Evolutionary conservation across 23 tunicate species (phyloP).

Genomic region (Oikopleura dioica): DNA sequence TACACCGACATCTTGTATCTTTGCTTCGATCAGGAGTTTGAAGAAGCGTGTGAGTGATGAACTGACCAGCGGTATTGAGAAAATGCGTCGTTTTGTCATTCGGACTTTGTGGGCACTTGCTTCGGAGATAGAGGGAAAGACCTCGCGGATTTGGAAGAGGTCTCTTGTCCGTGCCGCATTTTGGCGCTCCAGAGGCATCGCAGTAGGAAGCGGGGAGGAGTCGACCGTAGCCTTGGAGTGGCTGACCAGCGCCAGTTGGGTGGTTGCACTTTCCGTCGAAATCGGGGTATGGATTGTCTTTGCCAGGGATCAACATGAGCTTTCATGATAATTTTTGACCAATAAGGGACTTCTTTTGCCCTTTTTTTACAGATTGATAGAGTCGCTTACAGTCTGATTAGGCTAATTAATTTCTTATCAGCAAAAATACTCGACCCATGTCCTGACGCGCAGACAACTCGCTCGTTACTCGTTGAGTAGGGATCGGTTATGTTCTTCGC

Average conservation of each 20-base stretch:
- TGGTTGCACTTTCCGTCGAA: conserved; percentile 1
- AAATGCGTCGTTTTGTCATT: not conserved
- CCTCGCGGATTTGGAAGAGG: not conserved
- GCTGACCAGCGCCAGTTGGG: not conserved
- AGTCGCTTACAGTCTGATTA: too few relatives aligned
- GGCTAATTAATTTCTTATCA: too few relatives aligned
- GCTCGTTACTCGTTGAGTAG: not conserved
- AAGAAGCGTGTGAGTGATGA: not conserved
- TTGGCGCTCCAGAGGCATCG: not conserved
- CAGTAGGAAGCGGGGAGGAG: not conserved
- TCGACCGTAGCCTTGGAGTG: not conserved
- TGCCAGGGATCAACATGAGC: too few relatives aligned
- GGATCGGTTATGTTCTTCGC: not conserved
- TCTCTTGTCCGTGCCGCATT: not conserved
- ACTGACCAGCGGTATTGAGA: not conserved
- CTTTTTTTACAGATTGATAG: too few relatives aligned
- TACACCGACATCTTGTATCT: too few relatives aligned
- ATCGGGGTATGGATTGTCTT: not conserved
- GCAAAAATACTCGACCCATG: too few relatives aligned
- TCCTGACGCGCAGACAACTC: not conserved
- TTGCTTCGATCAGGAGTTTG: not conserved
- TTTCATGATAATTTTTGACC: too few relatives aligned
- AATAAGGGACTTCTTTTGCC: too few relatives aligned
- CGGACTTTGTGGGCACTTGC: not conserved
- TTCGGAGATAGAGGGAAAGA: not conserved